phyloP scores from a whole-genome alignment of 1,140 invertebrate species.

The Aphidius gifuensis region DNA sequence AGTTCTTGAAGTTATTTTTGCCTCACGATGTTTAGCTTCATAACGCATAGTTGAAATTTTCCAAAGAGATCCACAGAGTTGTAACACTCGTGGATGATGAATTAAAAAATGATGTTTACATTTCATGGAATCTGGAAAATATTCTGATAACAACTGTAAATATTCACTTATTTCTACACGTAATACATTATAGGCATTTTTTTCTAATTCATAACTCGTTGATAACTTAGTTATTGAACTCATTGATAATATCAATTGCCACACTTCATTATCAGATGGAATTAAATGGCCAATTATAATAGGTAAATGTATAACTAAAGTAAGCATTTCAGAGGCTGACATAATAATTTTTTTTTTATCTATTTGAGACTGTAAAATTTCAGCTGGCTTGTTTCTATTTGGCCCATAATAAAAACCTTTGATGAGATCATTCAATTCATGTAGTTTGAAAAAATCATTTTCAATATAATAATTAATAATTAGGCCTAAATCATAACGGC shows the following conservation, averaged over 20 bases:
- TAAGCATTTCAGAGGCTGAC: conserved; percentile 18
- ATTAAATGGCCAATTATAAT: conserved; percentile 18
- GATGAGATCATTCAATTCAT: conserved; percentile 2
- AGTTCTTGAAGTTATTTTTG: neutral
- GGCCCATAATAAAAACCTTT: conserved; percentile 2
- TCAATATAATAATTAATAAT: conserved; percentile 1
- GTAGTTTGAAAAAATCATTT: neutral
- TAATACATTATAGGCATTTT: neutral
- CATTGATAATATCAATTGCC: conserved; percentile 1
- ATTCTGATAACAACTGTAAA: neutral
- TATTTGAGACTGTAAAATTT: conserved; percentile 9
- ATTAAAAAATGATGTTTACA: conserved; percentile 18
- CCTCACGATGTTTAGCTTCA: conserved; percentile 18
- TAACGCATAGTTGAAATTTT: conserved; percentile 15
- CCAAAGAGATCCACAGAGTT: neutral
- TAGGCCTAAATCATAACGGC: neutral
- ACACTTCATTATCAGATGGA: neutral
- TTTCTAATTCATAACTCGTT: neutral
- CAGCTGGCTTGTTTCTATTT: conserved; percentile 13
- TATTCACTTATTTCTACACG: conserved; percentile 2
- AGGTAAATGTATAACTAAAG: conserved; percentile 2
- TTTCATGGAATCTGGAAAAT: conserved; percentile 7
- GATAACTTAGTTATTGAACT: neutral
- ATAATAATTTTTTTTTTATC: conserved; percentile 15
- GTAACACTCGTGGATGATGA: conserved; percentile 11